These are phyloP conservation scores for Campaea margaritaria DNA, from an alignment of 2,888 invertebrate species.

Conservation along the genomic window DNA sequence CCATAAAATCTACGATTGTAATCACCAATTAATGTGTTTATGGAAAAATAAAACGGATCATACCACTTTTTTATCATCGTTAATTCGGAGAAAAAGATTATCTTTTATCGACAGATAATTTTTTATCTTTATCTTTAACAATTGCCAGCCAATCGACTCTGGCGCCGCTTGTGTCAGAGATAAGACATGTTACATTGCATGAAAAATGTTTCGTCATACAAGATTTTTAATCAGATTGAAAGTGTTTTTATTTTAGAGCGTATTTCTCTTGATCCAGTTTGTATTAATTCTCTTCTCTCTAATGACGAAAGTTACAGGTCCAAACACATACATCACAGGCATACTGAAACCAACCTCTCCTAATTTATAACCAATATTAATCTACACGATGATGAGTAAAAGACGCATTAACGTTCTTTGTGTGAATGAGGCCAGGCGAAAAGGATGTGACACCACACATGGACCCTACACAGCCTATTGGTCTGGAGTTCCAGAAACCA, in stretches of 20 bases:
- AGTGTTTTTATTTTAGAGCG: neutral
- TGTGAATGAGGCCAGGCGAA: too few species aligned
- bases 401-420: too few species aligned
- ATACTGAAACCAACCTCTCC: too few species aligned
- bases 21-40: neutral
- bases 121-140: slow-evolving; percentile 36
- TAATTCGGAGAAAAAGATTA: slow-evolving; percentile 26
- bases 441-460: too few species aligned
- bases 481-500: too few species aligned
- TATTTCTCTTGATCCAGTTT: slow-evolving; percentile 1
- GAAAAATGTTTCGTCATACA: neutral
- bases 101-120: slow-evolving; percentile 32
- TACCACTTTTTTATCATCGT: slow-evolving; percentile 24
- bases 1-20: neutral
- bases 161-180: slow-evolving; percentile 62
- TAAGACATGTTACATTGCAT: slow-evolving; percentile 5
- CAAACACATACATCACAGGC: too few species aligned
- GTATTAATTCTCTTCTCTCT: neutral
- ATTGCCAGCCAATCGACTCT: slow-evolving; percentile 58
- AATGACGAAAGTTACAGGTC: too few species aligned
- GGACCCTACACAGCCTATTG: too few species aligned
- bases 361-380: too few species aligned
- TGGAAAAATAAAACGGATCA: slow-evolving; percentile 14
- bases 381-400: too few species aligned
- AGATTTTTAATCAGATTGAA: neutral